Evolutionary conservation across 2,888 invertebrate genomes (phyloP), one percentile per base, ranked within the genome.

Genomic region (Drosophila colorata): DNA sequence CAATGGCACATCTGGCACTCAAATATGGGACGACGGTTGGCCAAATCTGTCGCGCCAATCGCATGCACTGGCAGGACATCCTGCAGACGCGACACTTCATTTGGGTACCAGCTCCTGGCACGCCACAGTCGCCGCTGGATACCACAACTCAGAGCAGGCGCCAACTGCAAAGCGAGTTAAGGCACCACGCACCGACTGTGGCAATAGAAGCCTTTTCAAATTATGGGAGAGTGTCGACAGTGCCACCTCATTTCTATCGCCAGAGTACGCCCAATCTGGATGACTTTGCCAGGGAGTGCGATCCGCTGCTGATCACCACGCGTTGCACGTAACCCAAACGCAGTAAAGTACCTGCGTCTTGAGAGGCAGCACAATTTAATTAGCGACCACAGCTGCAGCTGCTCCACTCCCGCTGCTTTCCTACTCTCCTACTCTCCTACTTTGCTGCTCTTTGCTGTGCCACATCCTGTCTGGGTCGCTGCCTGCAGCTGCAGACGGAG

Each of bases 221-320:
- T 13, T 13, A 18, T 25, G 40, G 6, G 28, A 13, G 9, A 7
- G 28, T 8, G 0, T 8, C 23, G 0, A 25, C n/a, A 1, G 6
- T 61, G 35, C 66, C 83, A 0, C 66, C 80, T 4, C 71, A 82
- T 38, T 69, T 66, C 13, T 57, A 59, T 35, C 75, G 72, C 16
- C 69, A 81, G 48, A 73, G 71, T 7, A 14, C 38, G 3, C 71
- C 81, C 16, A 81, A 80, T 53, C 9, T 18, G 4, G 57, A 81
- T 43, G 48, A 44, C 6, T 57, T 55, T 52, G 76, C 84, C 31
- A 16, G 9, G 4, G 81, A 84, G 2, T 37, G 48, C 0, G 85
- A 82, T 67, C 70, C 79, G 1, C 43, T 81, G 61, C 53, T 84
- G 72, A 79, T 82, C 63, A 74, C 61, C 60, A 66, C 41, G 25